Conservation (phyloP, 92 coral and sea anemone genomes). For the Hydrozoanthus gracilis region DNA sequence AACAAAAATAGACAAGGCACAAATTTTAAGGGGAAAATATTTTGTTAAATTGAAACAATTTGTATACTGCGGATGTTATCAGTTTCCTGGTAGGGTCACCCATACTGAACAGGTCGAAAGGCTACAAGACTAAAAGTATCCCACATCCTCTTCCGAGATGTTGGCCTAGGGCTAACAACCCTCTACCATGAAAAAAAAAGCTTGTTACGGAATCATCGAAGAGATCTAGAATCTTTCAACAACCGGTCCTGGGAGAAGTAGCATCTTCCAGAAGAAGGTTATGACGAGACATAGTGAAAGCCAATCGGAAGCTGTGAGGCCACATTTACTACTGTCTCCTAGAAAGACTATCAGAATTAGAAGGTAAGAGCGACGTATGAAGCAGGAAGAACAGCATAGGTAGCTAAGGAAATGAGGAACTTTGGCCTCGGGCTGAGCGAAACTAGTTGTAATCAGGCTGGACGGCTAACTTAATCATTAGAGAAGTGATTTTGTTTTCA, state of each 20-base stretch:
- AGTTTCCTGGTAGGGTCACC: background rate
- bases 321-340: background rate
- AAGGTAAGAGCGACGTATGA: background rate
- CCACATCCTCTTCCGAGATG: background rate
- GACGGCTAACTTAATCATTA: background rate
- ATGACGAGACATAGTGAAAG: constrained; percentile 1
- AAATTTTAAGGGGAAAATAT: too few species aligned
- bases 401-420: constrained; percentile 8
- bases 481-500: background rate
- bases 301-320: constrained; percentile 1
- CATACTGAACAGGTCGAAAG: background rate
- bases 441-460: background rate
- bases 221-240: background rate
- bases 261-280: constrained; percentile 1
- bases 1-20: too few species aligned
- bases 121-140: background rate
- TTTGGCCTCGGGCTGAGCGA: constrained; percentile 1
- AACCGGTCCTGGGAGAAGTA: background rate
- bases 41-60: background rate
- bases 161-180: background rate
- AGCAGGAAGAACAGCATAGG: constrained; percentile 5
- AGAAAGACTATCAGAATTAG: background rate
- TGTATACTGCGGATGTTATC: background rate
- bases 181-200: background rate
- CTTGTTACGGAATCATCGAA: constrained; percentile 4